Evolutionary conservation across 2,113 vertebrate genomes (phyloP).

Genomic region (Mirza zaza): DNA sequence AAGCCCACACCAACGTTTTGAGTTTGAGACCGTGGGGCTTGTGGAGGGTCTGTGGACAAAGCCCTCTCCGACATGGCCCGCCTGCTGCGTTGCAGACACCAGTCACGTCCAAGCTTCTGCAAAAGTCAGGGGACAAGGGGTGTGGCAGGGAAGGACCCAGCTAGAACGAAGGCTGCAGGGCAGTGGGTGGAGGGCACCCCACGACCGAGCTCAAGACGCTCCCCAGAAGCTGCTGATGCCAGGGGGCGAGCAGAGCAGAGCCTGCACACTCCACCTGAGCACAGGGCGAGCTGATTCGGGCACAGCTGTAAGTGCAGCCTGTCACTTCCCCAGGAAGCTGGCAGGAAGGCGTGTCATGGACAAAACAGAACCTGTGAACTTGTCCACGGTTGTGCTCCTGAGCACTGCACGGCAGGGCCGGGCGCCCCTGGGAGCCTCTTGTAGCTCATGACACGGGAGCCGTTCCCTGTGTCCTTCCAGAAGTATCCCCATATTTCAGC

Average conservation of each 20-base stretch:
- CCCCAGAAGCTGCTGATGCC: too few species aligned
- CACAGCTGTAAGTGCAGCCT: not conserved
- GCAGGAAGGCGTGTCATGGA: not conserved
- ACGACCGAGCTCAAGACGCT: not conserved
- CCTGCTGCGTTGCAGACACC: not conserved
- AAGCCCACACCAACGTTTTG: not conserved
- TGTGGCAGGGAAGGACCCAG: not conserved
- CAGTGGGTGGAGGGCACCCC: not conserved
- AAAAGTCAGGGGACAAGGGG: not conserved
- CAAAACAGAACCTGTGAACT: not conserved
- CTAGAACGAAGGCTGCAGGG: not conserved
- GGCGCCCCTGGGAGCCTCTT: not conserved
- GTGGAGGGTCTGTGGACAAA: not conserved
- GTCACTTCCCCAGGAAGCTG: not conserved
- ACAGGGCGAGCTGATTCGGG: not conserved
- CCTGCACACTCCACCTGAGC: not conserved
- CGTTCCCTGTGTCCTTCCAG: not conserved
- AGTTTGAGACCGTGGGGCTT: not conserved
- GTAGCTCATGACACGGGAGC: accelerated
- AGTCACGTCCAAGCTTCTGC: not conserved
- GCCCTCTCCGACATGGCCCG: not conserved
- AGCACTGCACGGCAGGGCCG: not conserved
- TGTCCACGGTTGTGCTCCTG: not conserved
- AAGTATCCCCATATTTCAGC: not conserved
- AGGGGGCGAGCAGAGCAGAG: accelerated